Evolutionary conservation across 2,797 vertebrate species (phyloP), one percentile per base, ranked within the genome.

Genomic region (Enoplosus armatus): DNA sequence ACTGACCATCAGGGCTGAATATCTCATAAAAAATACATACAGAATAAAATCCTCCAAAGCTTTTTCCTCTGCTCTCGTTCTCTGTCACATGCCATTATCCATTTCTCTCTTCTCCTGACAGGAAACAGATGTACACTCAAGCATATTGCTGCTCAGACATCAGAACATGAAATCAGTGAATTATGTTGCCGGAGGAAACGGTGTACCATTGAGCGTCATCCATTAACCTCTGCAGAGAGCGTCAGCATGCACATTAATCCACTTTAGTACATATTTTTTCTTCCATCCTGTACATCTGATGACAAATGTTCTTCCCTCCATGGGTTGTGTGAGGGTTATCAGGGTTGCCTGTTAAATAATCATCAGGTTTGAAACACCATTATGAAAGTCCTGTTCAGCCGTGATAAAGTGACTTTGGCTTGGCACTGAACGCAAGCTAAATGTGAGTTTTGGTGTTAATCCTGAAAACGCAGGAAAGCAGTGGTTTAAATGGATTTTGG

Each of bases 401-500:
- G 58, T 75, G 69, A 85, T 88, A 71, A 80, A 77, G 64, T 67
- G 67, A 60, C 69, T 83, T 48, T 60, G 70, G 80, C 60, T 71
- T 77, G 75, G 84, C 83, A 79, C 50, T 12, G 51, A 61, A 60
- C 4, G 27, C 48, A 5, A 33, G 12, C 56, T 74, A 75, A 86
- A 87, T 79, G 48, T 79, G 61, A 58, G 67, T 80, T 74, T 85
- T 80, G 70, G 66, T 64, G 47, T 74, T 73, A 26, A 51, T 73
- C 72, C 58, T 71, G 53, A 83, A 72, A 37, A 69, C 0, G 43
- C 69, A 78, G 72, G 58, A 67, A 82, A 75, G 65, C 50, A 27
- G 72, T 35, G 45, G 68, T 82, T 86, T 83, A 83, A 86, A 87
- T 80, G 69, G 75, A 48, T 88, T 84, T 80, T 91, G 87, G 82